These are phyloP conservation scores for Napeogenes sylphis DNA, from an alignment of 2,888 invertebrate species.

Conservation along the genomic window DNA sequence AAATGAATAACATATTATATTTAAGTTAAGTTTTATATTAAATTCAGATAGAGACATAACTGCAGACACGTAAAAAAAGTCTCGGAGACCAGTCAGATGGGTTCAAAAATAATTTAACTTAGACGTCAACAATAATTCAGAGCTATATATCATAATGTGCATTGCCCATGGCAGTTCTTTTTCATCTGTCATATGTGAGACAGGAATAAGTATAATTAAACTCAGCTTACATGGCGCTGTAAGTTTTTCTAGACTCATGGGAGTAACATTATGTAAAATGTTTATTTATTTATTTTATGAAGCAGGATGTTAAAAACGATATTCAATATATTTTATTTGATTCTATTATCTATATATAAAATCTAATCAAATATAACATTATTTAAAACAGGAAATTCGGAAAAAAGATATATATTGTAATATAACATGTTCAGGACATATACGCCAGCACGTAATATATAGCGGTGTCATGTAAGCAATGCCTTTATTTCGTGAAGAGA, in stretches of 20 bases:
- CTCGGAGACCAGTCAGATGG: not conserved
- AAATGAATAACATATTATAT: too few relatives aligned
- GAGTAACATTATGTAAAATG: not conserved
- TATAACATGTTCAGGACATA: too few relatives aligned
- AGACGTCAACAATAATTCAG: not conserved
- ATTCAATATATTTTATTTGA: too few relatives aligned
- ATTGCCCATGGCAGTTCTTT: not conserved
- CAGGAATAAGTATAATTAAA: slow-evolving; percentile 1
- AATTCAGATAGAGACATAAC: too few relatives aligned
- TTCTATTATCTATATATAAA: too few relatives aligned
- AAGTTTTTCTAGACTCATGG: not conserved
- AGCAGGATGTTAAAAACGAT: too few relatives aligned
- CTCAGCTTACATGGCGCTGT: not conserved
- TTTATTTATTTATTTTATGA: not conserved
- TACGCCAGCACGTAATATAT: not conserved
- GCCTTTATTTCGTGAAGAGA: not conserved
- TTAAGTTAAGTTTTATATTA: too few relatives aligned
- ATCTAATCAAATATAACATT: too few relatives aligned
- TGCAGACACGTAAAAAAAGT: too few relatives aligned
- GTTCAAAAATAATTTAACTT: not conserved
- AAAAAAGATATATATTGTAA: too few relatives aligned
- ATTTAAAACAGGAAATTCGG: too few relatives aligned
- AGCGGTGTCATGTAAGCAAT: not conserved
- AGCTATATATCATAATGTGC: not conserved
- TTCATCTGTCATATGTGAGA: not conserved